A percentile compares a stretch with the other conserved stretches of the same genome.
Evolutionary conservation across 2,797 vertebrate species (phyloP).

Genomic region (Neosilurus hyrtlii): DNA sequence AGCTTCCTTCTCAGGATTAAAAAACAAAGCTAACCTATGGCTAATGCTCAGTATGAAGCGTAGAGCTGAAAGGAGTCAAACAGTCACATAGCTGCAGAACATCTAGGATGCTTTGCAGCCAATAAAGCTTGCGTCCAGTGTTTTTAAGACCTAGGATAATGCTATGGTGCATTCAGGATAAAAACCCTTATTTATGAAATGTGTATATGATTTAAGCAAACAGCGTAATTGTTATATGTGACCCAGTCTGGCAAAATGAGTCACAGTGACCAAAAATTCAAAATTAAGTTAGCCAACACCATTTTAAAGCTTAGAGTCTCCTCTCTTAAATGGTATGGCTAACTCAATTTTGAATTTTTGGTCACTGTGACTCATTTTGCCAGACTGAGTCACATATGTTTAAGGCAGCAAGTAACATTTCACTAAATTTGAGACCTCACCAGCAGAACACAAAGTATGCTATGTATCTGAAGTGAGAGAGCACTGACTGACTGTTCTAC

Average conservation of each 20-base stretch:
- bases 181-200: background rate
- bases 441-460: background rate
- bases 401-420: background rate
- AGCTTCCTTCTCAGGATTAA: slow-evolving; percentile 33
- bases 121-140: slow-evolving; percentile 25
- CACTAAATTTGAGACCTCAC: background rate
- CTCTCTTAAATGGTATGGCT: no score
- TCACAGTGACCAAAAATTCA: no score
- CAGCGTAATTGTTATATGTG: background rate
- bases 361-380: no score
- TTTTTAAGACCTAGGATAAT: slow-evolving; percentile 9
- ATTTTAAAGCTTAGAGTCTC: no score
- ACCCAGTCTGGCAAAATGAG: no score
- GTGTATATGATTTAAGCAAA: background rate
- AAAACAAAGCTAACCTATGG: background rate
- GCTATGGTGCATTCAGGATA: background rate
- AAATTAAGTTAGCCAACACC: no score
- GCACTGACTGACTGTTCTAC: background rate
- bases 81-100: background rate
- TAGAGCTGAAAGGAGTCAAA: no score
- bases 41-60: background rate
- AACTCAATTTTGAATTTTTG: no score
- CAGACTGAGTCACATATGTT: no score
- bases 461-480: background rate
- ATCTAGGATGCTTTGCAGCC: background rate